These are phyloP conservation scores for Drosophila borborema DNA, from an alignment of 2,888 invertebrate genomes.

Conservation along the genomic window DNA sequence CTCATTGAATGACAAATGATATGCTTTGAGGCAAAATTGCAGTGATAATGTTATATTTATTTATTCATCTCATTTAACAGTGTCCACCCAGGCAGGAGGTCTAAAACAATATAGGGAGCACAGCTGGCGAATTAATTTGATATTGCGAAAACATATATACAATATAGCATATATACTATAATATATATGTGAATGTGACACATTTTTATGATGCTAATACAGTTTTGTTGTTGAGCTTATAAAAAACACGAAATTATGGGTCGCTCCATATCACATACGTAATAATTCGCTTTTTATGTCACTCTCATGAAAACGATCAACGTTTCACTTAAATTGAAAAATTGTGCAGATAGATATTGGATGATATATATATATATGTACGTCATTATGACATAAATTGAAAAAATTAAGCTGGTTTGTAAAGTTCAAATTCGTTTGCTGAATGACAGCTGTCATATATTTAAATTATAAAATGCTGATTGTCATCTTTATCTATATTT, in stretches of 20 bases:
- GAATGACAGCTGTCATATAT: too few species aligned
- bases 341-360: neutral
- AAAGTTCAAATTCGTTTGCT: too few species aligned
- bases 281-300: slow-evolving; percentile 29
- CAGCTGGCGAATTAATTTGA: slow-evolving; percentile 66
- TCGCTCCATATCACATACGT: neutral
- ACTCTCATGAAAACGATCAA: slow-evolving; percentile 30
- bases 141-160: slow-evolving; percentile 28
- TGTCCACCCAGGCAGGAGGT: neutral
- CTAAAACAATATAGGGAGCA: slow-evolving; percentile 5
- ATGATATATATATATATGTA: neutral
- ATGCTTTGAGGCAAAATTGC: slow-evolving; percentile 34
- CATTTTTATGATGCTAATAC: slow-evolving; percentile 69
- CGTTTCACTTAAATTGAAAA: slow-evolving; percentile 2
- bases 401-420: too few species aligned
- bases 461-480: too few species aligned
- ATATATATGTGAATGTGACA: slow-evolving; percentile 6
- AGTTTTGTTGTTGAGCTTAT: slow-evolving; percentile 35
- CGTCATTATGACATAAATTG: neutral
- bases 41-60: slow-evolving; percentile 57
- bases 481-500: too few species aligned
- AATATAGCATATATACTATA: neutral
- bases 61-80: slow-evolving; percentile 33
- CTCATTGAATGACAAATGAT: slow-evolving; percentile 55
- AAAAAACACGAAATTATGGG: slow-evolving; percentile 13